Conservation (phyloP, 2,888 invertebrate genomes). For the Nymphalis polychloros region DNA sequence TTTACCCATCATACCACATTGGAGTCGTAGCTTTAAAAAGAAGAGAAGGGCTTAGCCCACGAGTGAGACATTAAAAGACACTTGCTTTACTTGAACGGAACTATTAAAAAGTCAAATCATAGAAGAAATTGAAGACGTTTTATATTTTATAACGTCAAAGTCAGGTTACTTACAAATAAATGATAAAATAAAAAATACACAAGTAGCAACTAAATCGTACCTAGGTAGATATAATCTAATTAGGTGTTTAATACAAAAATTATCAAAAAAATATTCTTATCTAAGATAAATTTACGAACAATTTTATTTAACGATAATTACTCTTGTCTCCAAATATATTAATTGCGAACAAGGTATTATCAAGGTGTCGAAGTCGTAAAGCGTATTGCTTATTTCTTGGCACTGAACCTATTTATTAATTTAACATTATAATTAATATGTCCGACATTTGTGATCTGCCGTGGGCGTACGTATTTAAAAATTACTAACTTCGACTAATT, state of each 20-base stretch:
- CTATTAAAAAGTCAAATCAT: too few relatives aligned
- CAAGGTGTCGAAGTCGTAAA: conserved; percentile 3
- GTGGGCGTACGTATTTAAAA: conserved; percentile 5
- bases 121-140: neutral
- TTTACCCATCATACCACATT: too few relatives aligned
- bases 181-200: too few relatives aligned
- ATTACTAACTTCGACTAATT: neutral
- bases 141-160: neutral
- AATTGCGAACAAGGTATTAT: conserved; percentile 8
- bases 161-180: too few relatives aligned
- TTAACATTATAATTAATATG: conserved; percentile 7
- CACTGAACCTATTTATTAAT: conserved; percentile 7
- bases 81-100: too few relatives aligned
- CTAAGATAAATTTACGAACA: conserved; percentile 6
- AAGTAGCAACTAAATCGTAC: too few relatives aligned
- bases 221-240: neutral
- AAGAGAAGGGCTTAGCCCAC: too few relatives aligned
- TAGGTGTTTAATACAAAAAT: neutral
- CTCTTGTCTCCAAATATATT: neutral
- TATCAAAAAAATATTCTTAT: conserved; percentile 7
- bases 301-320: conserved; percentile 6
- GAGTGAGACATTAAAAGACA: too few relatives aligned
- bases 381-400: conserved; percentile 6
- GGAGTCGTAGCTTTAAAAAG: too few relatives aligned
- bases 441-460: conserved; percentile 6